Conservation (phyloP, 2,797 vertebrate genomes). For the Acanthurus lineatus region DNA sequence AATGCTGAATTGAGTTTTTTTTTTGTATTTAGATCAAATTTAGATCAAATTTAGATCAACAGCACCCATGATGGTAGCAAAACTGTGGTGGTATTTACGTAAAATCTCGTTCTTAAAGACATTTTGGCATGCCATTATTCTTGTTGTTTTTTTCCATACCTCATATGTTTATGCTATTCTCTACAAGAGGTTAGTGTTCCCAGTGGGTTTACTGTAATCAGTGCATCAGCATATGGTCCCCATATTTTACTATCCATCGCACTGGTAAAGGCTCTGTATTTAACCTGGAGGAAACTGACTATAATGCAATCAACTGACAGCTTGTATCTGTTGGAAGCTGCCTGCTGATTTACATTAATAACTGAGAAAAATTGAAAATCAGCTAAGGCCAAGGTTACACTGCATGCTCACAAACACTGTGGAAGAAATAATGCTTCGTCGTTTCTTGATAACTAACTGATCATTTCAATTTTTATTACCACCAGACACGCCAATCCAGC, state of each 20-base stretch:
- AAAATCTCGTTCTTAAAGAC: slow-evolving; percentile 31
- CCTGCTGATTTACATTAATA: slow-evolving; percentile 32
- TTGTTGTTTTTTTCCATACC: slow-evolving; percentile 14
- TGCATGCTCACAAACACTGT: not conserved
- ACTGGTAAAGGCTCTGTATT: slow-evolving; percentile 52
- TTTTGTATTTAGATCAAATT: slow-evolving; percentile 10
- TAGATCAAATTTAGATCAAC: slow-evolving; percentile 26
- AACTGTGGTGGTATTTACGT: slow-evolving; percentile 35
- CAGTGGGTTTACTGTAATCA: slow-evolving; percentile 67
- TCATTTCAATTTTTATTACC: slow-evolving; percentile 18
- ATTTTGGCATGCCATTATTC: slow-evolving; percentile 22
- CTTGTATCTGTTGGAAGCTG: slow-evolving; percentile 45
- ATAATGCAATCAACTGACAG: slow-evolving; percentile 49
- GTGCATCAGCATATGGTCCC: slow-evolving; percentile 62
- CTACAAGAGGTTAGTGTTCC: slow-evolving; percentile 50
- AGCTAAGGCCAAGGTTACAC: slow-evolving; percentile 1
- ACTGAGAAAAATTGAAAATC: slow-evolving; percentile 27
- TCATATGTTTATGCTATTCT: slow-evolving; percentile 51
- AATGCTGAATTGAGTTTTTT: slow-evolving; percentile 32
- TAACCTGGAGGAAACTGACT: slow-evolving; percentile 60
- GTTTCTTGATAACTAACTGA: slow-evolving; percentile 25
- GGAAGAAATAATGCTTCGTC: not conserved
- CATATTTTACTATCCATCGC: slow-evolving; percentile 62
- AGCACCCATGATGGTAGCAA: slow-evolving; percentile 8
- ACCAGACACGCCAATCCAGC: slow-evolving; percentile 90